Base-by-base conservation (phyloP, 2,888 invertebrate genomes). In the Diloba caeruleocephala region DNA sequence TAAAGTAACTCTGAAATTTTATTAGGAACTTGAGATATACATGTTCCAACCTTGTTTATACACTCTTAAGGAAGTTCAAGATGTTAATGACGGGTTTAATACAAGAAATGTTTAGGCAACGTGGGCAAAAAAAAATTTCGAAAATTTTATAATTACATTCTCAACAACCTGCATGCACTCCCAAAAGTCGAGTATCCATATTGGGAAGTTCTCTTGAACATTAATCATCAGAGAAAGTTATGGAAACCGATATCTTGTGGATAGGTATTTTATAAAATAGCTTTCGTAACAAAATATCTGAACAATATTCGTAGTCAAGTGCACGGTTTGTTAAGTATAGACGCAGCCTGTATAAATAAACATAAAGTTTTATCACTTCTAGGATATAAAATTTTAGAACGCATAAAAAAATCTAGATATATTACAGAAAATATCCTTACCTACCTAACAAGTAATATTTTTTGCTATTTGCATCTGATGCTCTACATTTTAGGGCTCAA, bases 221-320 rank as follows among this genome's bases (percentile, higher is more conserved):
- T 64, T 48, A 56, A 53, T 53, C 42, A 53, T 21, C 14, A 8
- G 72, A 41, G 72, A 69, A 71, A 69, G 72, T 67, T 34, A 54
- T 51, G 43, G 60, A 57, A 61, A 67, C 39, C 39, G 37, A 46
- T 21, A 21, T 34, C 29, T 31, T 28, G 8, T 49, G 41, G 26
- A 26, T 5, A 49, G n/a, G n/a, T n/a, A n/a, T n/a, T 50, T 45
- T 50, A 50, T 58, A 14, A 42, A 33, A 26, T 21, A 28, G 13
- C n/a, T 52, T 26, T 26, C 29, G 17, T 8, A 21, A 5, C 13
- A 41, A 48, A 43, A 42, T 33, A n/a, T 37, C 15, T 19, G 14
- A 42, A 56, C 25, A 37, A n/a, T 28, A 23, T 34, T 63, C 42
- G 37, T 6, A 5, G 8, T 28, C 14, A 13, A 37, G 23, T 60